phyloP scores from a whole-genome alignment of 2,888 invertebrate genomes.

The Dynastes grantii region DNA sequence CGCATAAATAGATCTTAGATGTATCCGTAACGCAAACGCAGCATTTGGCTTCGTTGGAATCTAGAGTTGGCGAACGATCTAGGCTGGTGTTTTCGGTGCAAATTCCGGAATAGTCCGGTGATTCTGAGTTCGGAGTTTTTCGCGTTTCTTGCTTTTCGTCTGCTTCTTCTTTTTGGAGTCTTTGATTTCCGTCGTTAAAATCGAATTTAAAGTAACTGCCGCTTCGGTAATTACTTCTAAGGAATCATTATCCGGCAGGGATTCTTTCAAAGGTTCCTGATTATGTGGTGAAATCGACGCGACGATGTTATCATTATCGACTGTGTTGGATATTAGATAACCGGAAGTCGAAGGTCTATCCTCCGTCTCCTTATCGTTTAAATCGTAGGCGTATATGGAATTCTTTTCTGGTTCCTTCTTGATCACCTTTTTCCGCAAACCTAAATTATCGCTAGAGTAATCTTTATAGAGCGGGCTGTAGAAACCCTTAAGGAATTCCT shows the following conservation, averaged over 20 bases:
- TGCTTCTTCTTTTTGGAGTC: constrained; percentile 60
- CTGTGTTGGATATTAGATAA: constrained; percentile 77
- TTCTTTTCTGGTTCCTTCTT: constrained; percentile 44
- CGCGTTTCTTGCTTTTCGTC: constrained; percentile 62
- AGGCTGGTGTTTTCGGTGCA: constrained; percentile 83
- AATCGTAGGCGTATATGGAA: constrained; percentile 60
- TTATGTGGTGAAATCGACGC: constrained; percentile 72
- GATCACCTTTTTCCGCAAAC: constrained; percentile 13
- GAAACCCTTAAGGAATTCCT: constrained; percentile 80
- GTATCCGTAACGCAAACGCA: constrained; percentile 44
- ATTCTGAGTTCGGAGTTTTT: constrained; percentile 62
- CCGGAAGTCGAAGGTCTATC: constrained; percentile 78
- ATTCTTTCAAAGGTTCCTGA: constrained; percentile 64
- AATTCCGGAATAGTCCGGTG: constrained; percentile 79
- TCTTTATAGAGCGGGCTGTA: constrained; percentile 80
- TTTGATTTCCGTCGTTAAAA: constrained; percentile 73
- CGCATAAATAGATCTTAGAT: constrained; percentile 33
- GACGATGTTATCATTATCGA: constrained; percentile 75
- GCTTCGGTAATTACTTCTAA: constrained; percentile 77
- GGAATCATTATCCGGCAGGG: constrained; percentile 72
- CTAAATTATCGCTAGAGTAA: constrained; percentile 55
- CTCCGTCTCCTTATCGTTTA: constrained; percentile 63
- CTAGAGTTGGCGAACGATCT: constrained; percentile 77
- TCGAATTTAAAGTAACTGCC: constrained; percentile 76
- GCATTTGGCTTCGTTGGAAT: constrained; percentile 65